These are phyloP conservation scores for Entomobrya proxima DNA, from an alignment of 2,888 invertebrate genomes.

Conservation along the genomic window DNA sequence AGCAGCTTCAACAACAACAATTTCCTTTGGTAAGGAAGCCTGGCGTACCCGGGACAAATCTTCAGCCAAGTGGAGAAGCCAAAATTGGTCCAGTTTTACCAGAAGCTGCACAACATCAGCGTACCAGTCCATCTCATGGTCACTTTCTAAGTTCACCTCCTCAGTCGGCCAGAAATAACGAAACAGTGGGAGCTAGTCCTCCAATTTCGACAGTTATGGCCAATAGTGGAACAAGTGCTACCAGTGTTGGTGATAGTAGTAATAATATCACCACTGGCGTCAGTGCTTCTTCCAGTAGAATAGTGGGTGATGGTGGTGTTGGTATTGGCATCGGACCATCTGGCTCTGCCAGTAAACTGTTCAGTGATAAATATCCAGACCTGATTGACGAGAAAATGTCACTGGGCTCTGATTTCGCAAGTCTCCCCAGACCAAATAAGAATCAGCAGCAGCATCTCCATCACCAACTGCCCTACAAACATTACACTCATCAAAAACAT, in stretches of 20 bases:
- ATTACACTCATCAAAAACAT: conserved; percentile 55
- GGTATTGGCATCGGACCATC: conserved; percentile 15
- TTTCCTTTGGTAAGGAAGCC: conserved; percentile 21
- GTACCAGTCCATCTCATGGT: neutral
- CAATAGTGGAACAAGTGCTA: conserved; percentile 25
- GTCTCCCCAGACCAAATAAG: conserved; percentile 70
- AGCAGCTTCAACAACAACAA: conserved; percentile 19
- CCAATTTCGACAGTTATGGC: conserved; percentile 12
- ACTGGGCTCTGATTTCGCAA: conserved; percentile 67
- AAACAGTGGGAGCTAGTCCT: neutral
- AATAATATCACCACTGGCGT: neutral
- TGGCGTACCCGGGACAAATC: neutral
- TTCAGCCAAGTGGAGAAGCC: neutral
- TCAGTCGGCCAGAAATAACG: neutral
- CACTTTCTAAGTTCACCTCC: neutral
- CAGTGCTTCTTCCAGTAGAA: neutral
- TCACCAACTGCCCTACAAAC: conserved; percentile 53
- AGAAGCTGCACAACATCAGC: conserved; percentile 5
- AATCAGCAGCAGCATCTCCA: conserved; percentile 51
- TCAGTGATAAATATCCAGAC: conserved; percentile 68
- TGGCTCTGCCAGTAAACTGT: conserved; percentile 8
- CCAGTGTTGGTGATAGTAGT: neutral
- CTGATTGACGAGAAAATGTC: conserved; percentile 73
- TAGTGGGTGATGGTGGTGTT: conserved; percentile 4
- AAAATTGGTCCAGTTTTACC: conserved; percentile 1